phyloP scores from a whole-genome alignment of 2,888 invertebrate species.

The Mythimna pallens region DNA sequence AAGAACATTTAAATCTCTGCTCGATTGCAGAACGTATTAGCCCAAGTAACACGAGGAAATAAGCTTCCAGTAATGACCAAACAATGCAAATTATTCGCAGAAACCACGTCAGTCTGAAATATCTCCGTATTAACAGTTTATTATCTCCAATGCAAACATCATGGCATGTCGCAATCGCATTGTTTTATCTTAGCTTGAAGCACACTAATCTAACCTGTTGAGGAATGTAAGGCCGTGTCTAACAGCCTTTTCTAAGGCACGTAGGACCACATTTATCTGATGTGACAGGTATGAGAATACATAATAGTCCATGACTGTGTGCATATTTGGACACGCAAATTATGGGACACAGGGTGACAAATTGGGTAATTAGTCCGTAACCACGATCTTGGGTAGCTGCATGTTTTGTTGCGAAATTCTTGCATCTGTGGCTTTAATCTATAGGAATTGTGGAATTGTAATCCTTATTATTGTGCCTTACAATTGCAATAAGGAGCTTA shows the following conservation, averaged over 20 bases:
- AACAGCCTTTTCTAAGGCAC: conserved; percentile 76
- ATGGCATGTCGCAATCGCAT: conserved; percentile 73
- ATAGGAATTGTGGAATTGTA: conserved; percentile 38
- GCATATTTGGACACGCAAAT: conserved; percentile 67
- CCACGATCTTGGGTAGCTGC: conserved; percentile 69
- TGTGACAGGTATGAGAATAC: conserved; percentile 80
- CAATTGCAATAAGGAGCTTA: conserved; percentile 30
- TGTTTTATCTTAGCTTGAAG: conserved; percentile 73
- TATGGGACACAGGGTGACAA: conserved; percentile 77
- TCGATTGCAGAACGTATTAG: not conserved
- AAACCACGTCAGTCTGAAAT: conserved; percentile 52
- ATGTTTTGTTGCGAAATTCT: conserved; percentile 55
- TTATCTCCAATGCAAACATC: conserved; percentile 67
- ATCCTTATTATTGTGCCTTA: conserved; percentile 15
- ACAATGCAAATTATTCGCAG: conserved; percentile 42
- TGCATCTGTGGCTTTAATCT: conserved; percentile 46
- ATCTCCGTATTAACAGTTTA: conserved; percentile 59
- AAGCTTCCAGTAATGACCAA: conserved; percentile 9
- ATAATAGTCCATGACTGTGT: conserved; percentile 68
- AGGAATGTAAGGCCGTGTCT: conserved; percentile 82
- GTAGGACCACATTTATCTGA: conserved; percentile 81
- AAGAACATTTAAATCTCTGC: not conserved
- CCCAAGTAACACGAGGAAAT: not conserved
- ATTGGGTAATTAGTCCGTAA: conserved; percentile 81
- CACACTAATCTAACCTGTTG: conserved; percentile 76